Conservation (phyloP, 2,888 invertebrate genomes). For the Andrena praecox region DNA sequence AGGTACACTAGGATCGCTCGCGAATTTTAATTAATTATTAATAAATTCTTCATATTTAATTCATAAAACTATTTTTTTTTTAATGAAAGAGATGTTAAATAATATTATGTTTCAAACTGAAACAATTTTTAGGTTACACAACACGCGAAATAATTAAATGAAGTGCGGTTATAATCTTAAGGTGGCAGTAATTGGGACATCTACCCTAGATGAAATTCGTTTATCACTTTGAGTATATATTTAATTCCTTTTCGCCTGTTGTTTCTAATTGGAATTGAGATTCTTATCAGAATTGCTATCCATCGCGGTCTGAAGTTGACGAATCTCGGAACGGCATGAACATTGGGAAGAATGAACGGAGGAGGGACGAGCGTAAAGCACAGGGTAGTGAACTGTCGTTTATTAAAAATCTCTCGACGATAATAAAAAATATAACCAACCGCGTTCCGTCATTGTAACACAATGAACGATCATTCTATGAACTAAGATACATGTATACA, state of each 20-base stretch:
- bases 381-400: conserved; percentile 42
- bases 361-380: not conserved
- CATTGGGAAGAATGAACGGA: not conserved
- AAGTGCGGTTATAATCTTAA: too few relatives aligned
- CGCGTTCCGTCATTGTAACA: conserved; percentile 38
- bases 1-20: too few relatives aligned
- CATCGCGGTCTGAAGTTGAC: not conserved
- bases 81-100: too few relatives aligned
- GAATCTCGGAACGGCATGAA: not conserved
- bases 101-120: too few relatives aligned
- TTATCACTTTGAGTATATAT: not conserved
- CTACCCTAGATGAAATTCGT: not conserved
- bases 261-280: not conserved
- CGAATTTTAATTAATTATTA: too few relatives aligned
- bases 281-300: not conserved
- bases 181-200: too few relatives aligned
- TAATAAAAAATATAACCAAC: conserved; percentile 68
- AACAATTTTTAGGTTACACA: too few relatives aligned
- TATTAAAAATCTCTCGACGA: conserved; percentile 65
- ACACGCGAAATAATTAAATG: too few relatives aligned
- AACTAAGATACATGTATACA: conserved; percentile 54
- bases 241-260: not conserved
- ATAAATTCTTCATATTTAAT: too few relatives aligned
- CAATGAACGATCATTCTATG: conserved; percentile 41
- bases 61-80: too few relatives aligned